Evolutionary conservation across 2,888 invertebrate genomes (phyloP).

Genomic region (Gandaritis pyraliata): DNA sequence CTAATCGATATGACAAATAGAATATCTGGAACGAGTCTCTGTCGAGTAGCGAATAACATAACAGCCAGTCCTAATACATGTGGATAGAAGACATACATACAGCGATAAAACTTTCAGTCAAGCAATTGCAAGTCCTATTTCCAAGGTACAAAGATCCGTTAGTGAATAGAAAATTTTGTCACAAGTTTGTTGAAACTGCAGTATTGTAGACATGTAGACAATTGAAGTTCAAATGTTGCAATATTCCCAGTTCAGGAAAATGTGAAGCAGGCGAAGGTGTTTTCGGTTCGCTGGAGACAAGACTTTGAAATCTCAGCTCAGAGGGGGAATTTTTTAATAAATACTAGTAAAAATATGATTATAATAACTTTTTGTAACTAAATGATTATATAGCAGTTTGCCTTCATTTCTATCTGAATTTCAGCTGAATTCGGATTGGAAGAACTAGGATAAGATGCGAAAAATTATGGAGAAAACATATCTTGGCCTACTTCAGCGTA

Average conservation of each 20-base stretch:
- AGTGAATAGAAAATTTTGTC: neutral
- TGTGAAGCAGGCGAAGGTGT: neutral
- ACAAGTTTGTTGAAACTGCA: constrained; percentile 11
- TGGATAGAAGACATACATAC: neutral
- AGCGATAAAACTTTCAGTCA: too few species aligned
- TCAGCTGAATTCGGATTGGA: too few species aligned
- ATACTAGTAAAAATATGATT: neutral
- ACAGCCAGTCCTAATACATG: constrained; percentile 15
- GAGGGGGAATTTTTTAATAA: neutral
- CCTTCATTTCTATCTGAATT: too few species aligned
- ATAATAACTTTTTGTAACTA: too few species aligned
- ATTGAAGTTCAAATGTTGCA: constrained; percentile 13
- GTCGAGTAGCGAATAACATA: constrained; percentile 13
- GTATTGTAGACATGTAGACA: neutral
- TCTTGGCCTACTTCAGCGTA: too few species aligned
- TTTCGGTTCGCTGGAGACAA: neutral
- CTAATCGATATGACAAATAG: constrained; percentile 27
- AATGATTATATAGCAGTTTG: too few species aligned
- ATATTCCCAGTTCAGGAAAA: constrained; percentile 5
- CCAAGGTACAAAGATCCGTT: neutral
- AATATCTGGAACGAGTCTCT: constrained; percentile 27
- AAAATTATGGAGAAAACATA: too few species aligned
- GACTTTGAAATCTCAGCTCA: neutral
- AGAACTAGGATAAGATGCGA: too few species aligned
- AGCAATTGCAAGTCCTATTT: neutral